These are phyloP conservation scores for Incurvaria masculella DNA, from an alignment of 2,888 invertebrate species.

Conservation along the genomic window DNA sequence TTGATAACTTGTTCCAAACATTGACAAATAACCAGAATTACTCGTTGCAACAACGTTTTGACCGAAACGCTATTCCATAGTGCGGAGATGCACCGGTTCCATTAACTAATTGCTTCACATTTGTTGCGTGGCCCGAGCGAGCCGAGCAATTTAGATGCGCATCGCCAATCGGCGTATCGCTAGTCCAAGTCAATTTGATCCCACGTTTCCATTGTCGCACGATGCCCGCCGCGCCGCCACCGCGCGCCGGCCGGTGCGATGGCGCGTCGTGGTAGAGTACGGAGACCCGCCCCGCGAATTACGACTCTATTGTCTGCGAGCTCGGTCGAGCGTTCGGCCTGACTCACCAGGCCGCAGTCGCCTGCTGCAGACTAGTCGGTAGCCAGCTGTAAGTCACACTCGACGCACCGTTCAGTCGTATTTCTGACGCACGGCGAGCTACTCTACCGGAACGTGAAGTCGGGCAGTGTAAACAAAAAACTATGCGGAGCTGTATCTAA, in stretches of 20 bases:
- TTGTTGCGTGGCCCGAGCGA: not conserved
- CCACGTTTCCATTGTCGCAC: not conserved
- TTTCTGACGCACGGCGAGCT: no score
- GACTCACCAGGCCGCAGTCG: not conserved
- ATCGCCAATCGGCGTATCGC: not conserved
- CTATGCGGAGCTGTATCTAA: not conserved
- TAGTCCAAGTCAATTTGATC: not conserved
- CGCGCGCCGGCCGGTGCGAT: no score
- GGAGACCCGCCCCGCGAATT: not conserved
- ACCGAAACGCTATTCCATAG: no score
- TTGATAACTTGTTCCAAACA: no score
- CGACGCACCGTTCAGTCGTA: not conserved
- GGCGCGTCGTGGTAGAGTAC: no score
- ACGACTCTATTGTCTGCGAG: not conserved
- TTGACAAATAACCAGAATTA: no score
- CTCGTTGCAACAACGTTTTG: no score
- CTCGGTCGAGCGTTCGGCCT: not conserved
- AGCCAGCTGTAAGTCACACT: not conserved
- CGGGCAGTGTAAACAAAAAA: slow-evolving; percentile 38
- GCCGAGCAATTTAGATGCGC: not conserved
- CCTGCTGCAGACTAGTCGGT: not conserved
- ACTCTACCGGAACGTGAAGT: no score
- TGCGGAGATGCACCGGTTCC: not conserved
- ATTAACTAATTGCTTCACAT: not conserved
- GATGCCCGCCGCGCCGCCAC: not conserved